A percentile compares a stretch with the other conserved stretches of the same genome.
Evolutionary conservation across 2,113 vertebrate species (phyloP).

Genomic region (Toxostoma redivivum): DNA sequence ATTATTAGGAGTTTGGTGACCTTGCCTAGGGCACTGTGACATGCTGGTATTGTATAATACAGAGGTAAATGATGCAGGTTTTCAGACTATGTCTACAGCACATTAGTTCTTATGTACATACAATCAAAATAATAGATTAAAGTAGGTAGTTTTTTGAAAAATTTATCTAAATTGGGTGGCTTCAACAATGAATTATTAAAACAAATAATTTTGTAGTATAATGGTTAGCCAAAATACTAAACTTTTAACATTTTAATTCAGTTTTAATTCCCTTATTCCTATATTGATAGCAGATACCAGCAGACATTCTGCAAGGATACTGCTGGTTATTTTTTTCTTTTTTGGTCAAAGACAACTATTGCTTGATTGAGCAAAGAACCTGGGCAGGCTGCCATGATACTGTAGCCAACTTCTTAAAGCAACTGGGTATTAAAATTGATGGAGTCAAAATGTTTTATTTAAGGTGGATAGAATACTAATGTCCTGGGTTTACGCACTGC

Average conservation of each 20-base stretch:
- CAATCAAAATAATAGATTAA: neutral
- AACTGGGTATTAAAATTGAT: conserved; percentile 70
- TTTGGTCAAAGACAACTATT: conserved; percentile 56
- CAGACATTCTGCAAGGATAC: conserved; percentile 60
- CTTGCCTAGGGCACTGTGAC: conserved; percentile 35
- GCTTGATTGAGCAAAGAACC: conserved; percentile 64
- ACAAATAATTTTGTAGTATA: neutral
- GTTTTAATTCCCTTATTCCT: conserved; percentile 34
- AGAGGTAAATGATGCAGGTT: neutral
- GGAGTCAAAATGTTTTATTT: conserved; percentile 64
- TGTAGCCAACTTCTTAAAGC: conserved; percentile 67
- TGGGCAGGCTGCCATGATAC: conserved; percentile 66
- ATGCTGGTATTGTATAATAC: neutral
- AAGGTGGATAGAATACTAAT: conserved; percentile 67
- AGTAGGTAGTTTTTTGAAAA: neutral
- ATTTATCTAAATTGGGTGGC: neutral
- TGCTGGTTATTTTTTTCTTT: conserved; percentile 45
- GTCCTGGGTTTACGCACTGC: conserved; percentile 12
- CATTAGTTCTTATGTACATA: neutral
- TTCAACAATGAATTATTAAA: neutral
- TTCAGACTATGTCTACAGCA: neutral
- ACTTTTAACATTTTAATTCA: neutral
- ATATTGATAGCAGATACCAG: conserved; percentile 40
- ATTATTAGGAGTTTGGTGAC: conserved; percentile 8
- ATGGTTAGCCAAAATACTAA: conserved; percentile 38